Evolutionary conservation across 2,797 vertebrate genomes (phyloP).

Genomic region (Pogonophryne albipinna): DNA sequence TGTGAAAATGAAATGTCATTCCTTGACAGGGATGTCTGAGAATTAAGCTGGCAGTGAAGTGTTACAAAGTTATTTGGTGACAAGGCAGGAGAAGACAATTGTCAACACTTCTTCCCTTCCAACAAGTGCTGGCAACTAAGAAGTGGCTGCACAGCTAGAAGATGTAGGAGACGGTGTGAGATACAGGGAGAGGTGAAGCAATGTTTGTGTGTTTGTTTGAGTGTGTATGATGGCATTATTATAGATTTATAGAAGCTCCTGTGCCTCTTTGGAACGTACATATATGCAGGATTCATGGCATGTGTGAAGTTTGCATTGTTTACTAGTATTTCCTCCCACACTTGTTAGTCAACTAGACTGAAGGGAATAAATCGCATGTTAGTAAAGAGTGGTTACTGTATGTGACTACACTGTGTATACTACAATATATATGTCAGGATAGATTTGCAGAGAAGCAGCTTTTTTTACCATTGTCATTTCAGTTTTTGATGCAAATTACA

Average conservation of each 20-base stretch:
- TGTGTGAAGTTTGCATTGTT: conserved; percentile 8
- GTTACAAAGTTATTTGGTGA: conserved; percentile 86
- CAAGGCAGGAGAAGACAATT: conserved; percentile 83
- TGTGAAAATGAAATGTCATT: conserved; percentile 87
- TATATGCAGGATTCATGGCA: conserved; percentile 29
- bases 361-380: not conserved
- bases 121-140: conserved; percentile 78
- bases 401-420: not conserved
- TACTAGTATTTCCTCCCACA: not conserved
- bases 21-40: conserved; percentile 83
- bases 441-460: not conserved
- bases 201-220: not conserved
- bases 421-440: not conserved
- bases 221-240: conserved; percentile 29
- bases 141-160: conserved; percentile 69
- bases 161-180: conserved; percentile 52
- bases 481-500: not conserved
- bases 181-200: conserved; percentile 15
- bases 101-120: conserved; percentile 82
- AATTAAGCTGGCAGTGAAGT: conserved; percentile 85
- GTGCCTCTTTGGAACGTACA: conserved; percentile 28
- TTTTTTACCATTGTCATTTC: not conserved
- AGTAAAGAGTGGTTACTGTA: not conserved
- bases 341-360: not conserved
- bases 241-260: conserved; percentile 13